Evolutionary conservation across 2,797 vertebrate genomes (phyloP).

Genomic region (Hephaestus fuliginosus): DNA sequence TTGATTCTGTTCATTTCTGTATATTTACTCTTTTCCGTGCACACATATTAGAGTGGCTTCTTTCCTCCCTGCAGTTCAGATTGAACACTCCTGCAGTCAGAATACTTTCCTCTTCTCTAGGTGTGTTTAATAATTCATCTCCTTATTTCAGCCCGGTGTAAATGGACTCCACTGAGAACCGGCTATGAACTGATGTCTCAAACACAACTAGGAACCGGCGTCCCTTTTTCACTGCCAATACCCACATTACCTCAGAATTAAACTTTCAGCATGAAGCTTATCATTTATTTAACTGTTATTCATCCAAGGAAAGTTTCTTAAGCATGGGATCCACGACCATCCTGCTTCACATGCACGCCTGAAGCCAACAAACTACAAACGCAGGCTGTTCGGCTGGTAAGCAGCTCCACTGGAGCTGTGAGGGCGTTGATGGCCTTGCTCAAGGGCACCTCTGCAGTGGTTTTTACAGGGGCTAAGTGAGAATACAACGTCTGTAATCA

Average conservation of each 20-base stretch:
- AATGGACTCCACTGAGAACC: slow-evolving; percentile 38
- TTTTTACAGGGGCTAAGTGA: neutral
- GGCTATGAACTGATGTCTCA: slow-evolving; percentile 28
- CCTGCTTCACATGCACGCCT: neutral
- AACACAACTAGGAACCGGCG: slow-evolving; percentile 4
- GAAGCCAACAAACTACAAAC: slow-evolving; percentile 7
- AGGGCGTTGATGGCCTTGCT: neutral
- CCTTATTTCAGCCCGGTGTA: slow-evolving; percentile 45
- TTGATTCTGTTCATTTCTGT: neutral
- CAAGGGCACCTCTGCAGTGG: neutral
- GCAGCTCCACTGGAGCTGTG: slow-evolving; percentile 1
- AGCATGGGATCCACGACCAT: neutral
- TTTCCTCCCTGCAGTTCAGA: neutral
- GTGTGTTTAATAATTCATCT: slow-evolving; percentile 61
- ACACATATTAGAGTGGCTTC: neutral
- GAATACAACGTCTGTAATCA: neutral
- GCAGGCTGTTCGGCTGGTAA: neutral
- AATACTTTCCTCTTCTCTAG: slow-evolving; percentile 1
- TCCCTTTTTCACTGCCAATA: slow-evolving; percentile 36
- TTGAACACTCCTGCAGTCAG: neutral
- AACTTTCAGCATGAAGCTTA: slow-evolving; percentile 35
- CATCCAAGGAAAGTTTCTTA: slow-evolving; percentile 27
- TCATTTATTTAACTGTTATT: slow-evolving; percentile 54
- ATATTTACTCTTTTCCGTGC: neutral
- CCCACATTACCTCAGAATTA: slow-evolving; percentile 31